Evolutionary conservation across 2,888 invertebrate genomes (phyloP).

Genomic region (Caenorhabditis sinica): DNA sequence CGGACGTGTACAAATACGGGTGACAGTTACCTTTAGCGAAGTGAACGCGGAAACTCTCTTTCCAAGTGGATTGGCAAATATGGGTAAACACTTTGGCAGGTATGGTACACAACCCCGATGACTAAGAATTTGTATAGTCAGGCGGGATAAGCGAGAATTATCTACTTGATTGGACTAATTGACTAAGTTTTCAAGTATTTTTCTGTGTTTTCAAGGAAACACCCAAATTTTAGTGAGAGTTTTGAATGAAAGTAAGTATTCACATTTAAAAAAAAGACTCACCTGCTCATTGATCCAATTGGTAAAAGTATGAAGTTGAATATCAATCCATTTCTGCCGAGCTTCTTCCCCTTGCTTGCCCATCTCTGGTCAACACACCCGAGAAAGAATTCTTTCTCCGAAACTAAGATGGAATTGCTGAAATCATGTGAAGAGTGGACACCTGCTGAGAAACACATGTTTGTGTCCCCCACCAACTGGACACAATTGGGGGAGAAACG

Average conservation of each 20-base stretch:
- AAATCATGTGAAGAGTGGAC: constrained; percentile 33
- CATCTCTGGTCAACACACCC: constrained; percentile 41
- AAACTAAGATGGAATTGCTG: constrained; percentile 23
- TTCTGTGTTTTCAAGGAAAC: not conserved
- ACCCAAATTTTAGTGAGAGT: not conserved
- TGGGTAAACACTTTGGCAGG: constrained; percentile 63
- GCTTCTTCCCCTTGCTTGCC: constrained; percentile 66
- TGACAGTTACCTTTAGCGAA: constrained; percentile 59
- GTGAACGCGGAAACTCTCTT: constrained; percentile 37
- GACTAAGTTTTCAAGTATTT: constrained; percentile 17
- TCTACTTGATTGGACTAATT: constrained; percentile 17
- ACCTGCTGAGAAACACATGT: constrained; percentile 28
- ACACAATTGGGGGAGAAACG: constrained; percentile 27
- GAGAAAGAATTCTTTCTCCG: not conserved
- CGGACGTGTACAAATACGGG: constrained; percentile 53
- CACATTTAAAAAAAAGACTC: not conserved
- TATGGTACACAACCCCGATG: constrained; percentile 58
- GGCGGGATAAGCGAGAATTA: constrained; percentile 56
- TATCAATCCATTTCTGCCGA: constrained; percentile 76
- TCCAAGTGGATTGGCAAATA: constrained; percentile 69
- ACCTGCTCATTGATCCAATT: constrained; percentile 82
- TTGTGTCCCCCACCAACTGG: constrained; percentile 17
- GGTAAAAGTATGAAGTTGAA: constrained; percentile 80
- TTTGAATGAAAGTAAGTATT: not conserved
- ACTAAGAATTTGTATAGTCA: constrained; percentile 54